Percentiles rank a stretch among this genome's conserved stretches.
phyloP scores from a whole-genome alignment of 2,113 vertebrate species.

The Haplochromis burtoni region DNA sequence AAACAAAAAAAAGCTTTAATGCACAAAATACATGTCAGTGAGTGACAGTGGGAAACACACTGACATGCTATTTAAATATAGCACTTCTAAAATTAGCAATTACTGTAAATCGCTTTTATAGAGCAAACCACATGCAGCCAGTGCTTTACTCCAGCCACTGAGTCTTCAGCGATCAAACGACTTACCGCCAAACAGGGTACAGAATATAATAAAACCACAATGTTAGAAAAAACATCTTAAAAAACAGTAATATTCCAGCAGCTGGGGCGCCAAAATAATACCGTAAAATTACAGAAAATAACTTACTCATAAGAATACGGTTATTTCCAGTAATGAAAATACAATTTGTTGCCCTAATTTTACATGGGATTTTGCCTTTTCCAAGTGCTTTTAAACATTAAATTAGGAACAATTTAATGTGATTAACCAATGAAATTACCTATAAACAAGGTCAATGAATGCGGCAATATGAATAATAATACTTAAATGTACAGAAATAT shows the following conservation, averaged over 20 bases:
- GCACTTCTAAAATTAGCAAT: background rate
- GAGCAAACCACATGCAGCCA: background rate
- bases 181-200: background rate
- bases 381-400: background rate
- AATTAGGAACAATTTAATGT: background rate
- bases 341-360: background rate
- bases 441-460: fast-evolving
- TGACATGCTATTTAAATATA: background rate
- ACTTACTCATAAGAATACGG: background rate
- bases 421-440: background rate
- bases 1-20: background rate
- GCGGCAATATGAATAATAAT: background rate
- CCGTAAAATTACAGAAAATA: background rate
- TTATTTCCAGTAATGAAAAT: background rate
- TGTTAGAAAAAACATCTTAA: background rate
- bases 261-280: background rate
- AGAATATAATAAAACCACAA: background rate
- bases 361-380: background rate
- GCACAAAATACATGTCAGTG: background rate
- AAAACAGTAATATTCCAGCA: fast-evolving
- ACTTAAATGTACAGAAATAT: background rate
- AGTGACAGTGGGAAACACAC: background rate
- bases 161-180: background rate
- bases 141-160: background rate
- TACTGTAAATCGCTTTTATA: background rate